Evolutionary conservation across 2,797 vertebrate genomes (phyloP), one percentile per base, ranked within the genome.

Genomic region (Urophycis tenuis): DNA sequence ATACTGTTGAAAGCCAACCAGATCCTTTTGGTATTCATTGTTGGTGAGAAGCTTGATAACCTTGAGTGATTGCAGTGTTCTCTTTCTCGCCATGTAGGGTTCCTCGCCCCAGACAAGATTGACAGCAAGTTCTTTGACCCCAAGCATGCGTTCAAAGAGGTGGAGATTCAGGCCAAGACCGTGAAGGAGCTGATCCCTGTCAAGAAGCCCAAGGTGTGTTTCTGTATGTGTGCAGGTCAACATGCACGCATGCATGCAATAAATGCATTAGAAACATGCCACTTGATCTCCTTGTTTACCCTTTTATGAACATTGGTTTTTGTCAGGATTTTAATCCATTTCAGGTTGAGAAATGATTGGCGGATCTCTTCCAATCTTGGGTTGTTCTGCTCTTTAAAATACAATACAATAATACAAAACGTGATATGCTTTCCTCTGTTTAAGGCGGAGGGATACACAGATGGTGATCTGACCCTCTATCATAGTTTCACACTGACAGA

Each of bases 121-220:
- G 97, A 99, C 84, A 93, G 80, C 76, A 97, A 97, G 81, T 99
- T 99, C 80, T 99, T 99, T 78, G 97, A 99, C 79, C 95, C 97
- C 1, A 99, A 97, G 82, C 92, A 95, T 0, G 97, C 96, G 0
- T 99, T 99, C 85, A 98, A 99, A 90, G 97, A 98, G 75, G 95
- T 98, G 80, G 97, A 99, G 53, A 92, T 95, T 45, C 94, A 96
- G 85, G 92, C 94, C 17, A 98, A 97, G 85, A 97, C 96, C 0
- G 94, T 99, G 15, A 96, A 90, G 4, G 96, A 99, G 10, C 85
- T 99, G 81, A 82, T 97, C 72, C 92, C 93, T 25, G 91, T 92
- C 34, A 99, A 96, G 91, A 99, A 98, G n/a, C 94, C 97, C 75
- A 99, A 98, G 94, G 97, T 88, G 77, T 17, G 90, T 76, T 14